These are phyloP conservation scores for Drosophila ezoana DNA, from an alignment of 2,888 invertebrate genomes.

Conservation along the genomic window DNA sequence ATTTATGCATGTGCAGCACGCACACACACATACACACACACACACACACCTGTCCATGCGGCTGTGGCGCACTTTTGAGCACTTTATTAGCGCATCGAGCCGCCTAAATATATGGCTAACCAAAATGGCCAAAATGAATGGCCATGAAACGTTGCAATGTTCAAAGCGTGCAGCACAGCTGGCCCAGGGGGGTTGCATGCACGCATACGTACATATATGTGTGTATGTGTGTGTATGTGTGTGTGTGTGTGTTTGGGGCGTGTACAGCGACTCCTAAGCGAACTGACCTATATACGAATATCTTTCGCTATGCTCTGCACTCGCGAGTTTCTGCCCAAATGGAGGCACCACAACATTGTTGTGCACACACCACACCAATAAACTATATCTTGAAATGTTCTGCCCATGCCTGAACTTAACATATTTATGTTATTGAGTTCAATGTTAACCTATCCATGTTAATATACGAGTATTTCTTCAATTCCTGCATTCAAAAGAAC, in stretches of 20 bases:
- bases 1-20: constrained; percentile 73
- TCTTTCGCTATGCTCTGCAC: constrained; percentile 13
- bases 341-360: constrained; percentile 5
- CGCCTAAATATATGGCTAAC: constrained; percentile 63
- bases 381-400: constrained; percentile 11
- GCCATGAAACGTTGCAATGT: constrained; percentile 46
- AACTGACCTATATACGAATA: constrained; percentile 44
- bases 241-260: constrained; percentile 38
- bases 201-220: neutral
- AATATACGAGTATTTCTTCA: constrained; percentile 4
- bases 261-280: constrained; percentile 31
- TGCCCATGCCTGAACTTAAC: constrained; percentile 1
- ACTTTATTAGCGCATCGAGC: constrained; percentile 63
- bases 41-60: constrained; percentile 21
- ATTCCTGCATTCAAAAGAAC: neutral
- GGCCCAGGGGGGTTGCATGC: constrained; percentile 29
- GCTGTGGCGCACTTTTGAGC: constrained; percentile 48
- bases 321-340: constrained; percentile 9
- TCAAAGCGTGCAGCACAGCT: constrained; percentile 51
- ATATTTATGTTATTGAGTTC: constrained; percentile 32
- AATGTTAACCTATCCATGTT: constrained; percentile 9
- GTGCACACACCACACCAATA: constrained; percentile 2
- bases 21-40: constrained; percentile 56
- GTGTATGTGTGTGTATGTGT: constrained; percentile 10
- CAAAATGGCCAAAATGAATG: constrained; percentile 63